Evolutionary conservation across 2,113 vertebrate genomes (phyloP).

Genomic region (Chloebia gouldiae): DNA sequence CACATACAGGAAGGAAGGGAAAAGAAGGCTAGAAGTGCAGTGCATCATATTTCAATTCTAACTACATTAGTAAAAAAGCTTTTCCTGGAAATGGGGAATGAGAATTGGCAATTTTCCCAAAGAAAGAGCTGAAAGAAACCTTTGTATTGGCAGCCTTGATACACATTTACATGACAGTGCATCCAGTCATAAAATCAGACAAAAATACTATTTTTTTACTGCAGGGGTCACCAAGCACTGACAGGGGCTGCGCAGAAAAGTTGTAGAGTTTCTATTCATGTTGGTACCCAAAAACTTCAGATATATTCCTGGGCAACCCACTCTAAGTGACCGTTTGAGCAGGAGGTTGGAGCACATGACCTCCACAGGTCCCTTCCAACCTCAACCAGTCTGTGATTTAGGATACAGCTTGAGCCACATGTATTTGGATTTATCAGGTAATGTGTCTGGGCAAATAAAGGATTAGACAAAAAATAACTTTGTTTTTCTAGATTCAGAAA

Average conservation of each 20-base stretch:
- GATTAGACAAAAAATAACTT: not conserved
- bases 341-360: not conserved
- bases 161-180: not conserved
- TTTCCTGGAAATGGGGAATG: not conserved
- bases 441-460: not conserved
- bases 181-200: not conserved
- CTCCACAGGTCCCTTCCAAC: not conserved
- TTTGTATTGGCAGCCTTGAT: not conserved
- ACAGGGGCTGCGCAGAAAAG: not conserved
- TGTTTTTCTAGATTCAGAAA: not conserved
- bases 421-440: not conserved
- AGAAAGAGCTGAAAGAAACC: not conserved
- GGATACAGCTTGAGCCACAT: not conserved
- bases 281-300: not conserved
- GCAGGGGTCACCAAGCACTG: not conserved
- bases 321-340: not conserved
- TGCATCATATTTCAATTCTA: not conserved
- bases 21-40: not conserved
- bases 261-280: not conserved
- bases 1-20: not conserved
- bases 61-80: not conserved
- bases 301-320: not conserved
- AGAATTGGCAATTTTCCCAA: not conserved
- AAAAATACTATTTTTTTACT: not conserved
- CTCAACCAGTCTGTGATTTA: not conserved